Percentiles rank a stretch among this genome's conserved stretches.
Conservation (phyloP, 1,140 invertebrate species). For the Drosophila lowei region DNA sequence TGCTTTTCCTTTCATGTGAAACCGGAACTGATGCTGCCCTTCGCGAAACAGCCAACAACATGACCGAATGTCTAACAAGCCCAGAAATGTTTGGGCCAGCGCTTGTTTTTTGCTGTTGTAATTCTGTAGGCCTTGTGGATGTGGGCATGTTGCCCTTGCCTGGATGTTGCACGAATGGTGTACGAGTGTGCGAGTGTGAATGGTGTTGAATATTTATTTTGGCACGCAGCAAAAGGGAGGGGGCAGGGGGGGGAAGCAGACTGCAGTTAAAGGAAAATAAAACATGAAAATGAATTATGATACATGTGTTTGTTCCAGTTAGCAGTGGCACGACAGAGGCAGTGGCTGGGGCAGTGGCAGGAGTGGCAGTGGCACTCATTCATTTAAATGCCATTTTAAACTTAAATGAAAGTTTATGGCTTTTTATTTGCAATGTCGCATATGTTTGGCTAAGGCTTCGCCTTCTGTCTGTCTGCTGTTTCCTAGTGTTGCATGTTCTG, state of each 20-base stretch:
- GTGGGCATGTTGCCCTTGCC: constrained; percentile 34
- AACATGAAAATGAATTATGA: constrained; percentile 82
- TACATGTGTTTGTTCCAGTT: constrained; percentile 73
- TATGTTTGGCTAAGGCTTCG: constrained; percentile 54
- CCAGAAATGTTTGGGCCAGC: constrained; percentile 35
- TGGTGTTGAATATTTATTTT: constrained; percentile 69
- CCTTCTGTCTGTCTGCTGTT: neutral
- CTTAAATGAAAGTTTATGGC: constrained; percentile 83
- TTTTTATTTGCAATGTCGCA: constrained; percentile 78
- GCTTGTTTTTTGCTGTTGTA: no score
- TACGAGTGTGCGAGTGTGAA: constrained; percentile 7
- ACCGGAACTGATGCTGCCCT: neutral
- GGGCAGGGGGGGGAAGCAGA: constrained; percentile 19
- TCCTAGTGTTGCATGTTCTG: constrained; percentile 10
- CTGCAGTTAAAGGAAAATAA: constrained; percentile 71
- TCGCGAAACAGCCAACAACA: constrained; percentile 16
- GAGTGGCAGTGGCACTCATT: constrained; percentile 66
- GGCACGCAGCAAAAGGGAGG: constrained; percentile 59
- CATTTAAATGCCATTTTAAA: constrained; percentile 83
- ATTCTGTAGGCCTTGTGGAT: constrained; percentile 9
- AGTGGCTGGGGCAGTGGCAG: constrained; percentile 31
- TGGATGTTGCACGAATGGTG: constrained; percentile 16
- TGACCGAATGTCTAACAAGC: constrained; percentile 55
- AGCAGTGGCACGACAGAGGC: constrained; percentile 10
- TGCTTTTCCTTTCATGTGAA: constrained; percentile 19